phyloP scores from a whole-genome alignment of 2,113 vertebrate species.

The Gymnorhina tibicen region DNA sequence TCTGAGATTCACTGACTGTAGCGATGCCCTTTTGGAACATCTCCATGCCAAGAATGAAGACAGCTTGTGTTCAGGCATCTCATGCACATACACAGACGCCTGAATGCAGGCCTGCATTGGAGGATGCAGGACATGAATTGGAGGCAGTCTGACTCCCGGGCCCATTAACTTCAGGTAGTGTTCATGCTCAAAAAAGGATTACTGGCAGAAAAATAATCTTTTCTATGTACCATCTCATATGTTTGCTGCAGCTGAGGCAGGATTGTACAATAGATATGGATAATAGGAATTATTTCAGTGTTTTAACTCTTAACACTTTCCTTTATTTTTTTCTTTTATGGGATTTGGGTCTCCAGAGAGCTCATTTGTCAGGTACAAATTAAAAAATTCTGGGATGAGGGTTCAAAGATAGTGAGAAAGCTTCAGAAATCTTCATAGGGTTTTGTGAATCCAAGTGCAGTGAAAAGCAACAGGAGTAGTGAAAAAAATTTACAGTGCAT shows the following conservation, averaged over 20 bases:
- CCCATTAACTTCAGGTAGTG: background rate
- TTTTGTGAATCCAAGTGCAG: background rate
- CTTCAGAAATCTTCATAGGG: background rate
- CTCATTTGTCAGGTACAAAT: background rate
- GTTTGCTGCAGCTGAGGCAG: background rate
- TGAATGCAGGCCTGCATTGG: background rate
- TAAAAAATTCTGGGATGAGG: background rate
- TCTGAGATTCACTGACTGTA: background rate
- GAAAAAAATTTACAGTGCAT: background rate
- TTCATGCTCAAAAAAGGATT: background rate
- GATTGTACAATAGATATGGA: background rate
- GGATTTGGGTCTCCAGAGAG: background rate
- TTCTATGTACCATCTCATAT: background rate
- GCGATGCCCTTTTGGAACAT: background rate
- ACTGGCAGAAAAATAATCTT: background rate
- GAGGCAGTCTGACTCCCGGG: background rate
- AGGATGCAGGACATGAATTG: rapidly evolving
- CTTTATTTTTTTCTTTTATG: background rate
- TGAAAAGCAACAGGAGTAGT: background rate
- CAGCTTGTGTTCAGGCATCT: background rate
- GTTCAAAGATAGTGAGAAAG: background rate
- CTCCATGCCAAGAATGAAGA: background rate
- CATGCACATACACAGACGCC: background rate
- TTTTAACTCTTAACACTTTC: background rate
- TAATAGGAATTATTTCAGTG: background rate